A percentile compares a stretch with the other conserved stretches of the same genome.
phyloP scores from a whole-genome alignment of 2,113 vertebrate species.

The Cyphomyrus plagiostoma region DNA sequence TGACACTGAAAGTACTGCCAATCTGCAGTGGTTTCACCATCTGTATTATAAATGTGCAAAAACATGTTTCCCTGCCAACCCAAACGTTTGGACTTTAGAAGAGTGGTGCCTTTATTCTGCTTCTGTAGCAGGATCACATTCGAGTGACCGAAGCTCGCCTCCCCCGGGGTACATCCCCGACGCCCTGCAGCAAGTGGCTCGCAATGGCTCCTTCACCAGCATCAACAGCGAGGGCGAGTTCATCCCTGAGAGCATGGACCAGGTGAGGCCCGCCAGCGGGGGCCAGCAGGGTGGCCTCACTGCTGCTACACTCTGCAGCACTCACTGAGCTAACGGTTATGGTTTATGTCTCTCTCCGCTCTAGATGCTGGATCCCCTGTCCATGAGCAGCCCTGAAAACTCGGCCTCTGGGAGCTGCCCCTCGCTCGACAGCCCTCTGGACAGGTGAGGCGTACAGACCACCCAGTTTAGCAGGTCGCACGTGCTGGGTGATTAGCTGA shows the following conservation, averaged over 20 bases:
- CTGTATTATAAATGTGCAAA: not conserved
- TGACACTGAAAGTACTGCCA: not conserved
- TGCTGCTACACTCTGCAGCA: not conserved
- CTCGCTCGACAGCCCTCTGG: slow-evolving; percentile 94
- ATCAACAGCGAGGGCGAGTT: slow-evolving; percentile 99
- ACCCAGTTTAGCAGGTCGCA: not conserved
- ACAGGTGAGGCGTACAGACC: slow-evolving; percentile 70
- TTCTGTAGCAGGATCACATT: slow-evolving; percentile 66
- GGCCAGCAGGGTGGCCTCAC: not conserved
- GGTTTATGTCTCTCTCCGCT: not conserved
- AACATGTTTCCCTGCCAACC: not conserved
- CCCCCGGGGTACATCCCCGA: slow-evolving; percentile 98
- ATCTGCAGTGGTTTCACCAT: not conserved
- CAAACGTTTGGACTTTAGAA: not conserved
- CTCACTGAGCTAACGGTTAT: not conserved
- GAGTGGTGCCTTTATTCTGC: not conserved
- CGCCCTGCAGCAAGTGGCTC: slow-evolving; percentile 86
- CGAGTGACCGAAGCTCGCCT: slow-evolving; percentile 87
- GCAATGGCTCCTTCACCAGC: slow-evolving; percentile 97
- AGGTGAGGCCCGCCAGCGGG: slow-evolving; percentile 59
- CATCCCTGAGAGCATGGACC: slow-evolving; percentile 98
- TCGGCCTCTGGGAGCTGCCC: slow-evolving; percentile 98
- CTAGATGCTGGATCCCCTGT: slow-evolving; percentile 95
- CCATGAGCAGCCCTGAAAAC: slow-evolving; percentile 97
- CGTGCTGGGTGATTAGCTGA: not conserved